Evolutionary conservation across 2,888 invertebrate species (phyloP), one percentile per base, ranked within the genome.

Genomic region (Campoplex nolae): DNA sequence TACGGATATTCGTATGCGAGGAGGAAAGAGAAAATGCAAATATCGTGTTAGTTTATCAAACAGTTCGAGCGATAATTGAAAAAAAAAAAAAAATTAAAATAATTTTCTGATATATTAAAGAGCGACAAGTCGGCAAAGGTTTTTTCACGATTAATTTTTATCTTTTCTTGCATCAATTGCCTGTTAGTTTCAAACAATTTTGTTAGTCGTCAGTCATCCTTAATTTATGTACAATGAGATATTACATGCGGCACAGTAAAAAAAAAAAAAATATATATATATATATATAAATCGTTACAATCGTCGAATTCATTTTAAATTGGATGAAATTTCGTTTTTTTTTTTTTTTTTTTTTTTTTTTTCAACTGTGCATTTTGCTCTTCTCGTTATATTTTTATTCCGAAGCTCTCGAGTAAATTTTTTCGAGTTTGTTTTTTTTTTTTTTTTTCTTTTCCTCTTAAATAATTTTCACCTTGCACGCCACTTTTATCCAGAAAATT

Each of bases 401-500:
- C 11, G 2, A 78, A 78, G 68, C 68, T 73, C 67, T 73, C 38
- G 28, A 35, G 32, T 65, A 51, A 18, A 65, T 9, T 35, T n/a
- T 23, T 18, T 35, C 18, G 9, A 54, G 6, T n/a, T n/a, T 9
- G 3, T 65, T 48, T 32, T 48, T n/a, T 23, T 65, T 48, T 32
- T 48, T n/a, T 23, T 23, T 6, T 38, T 48, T 9, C 35, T 65
- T 45, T 73, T 35, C 45, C 23, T 7, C 2, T 23, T 9, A 42
- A 13, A 28, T 38, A 76, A 70, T 81, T 23, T 23, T 81, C 96
- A 99, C 99, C 99, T 97, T 99, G 99, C 83, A 99, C 98, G 93
- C 98, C 98, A 93, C 98, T 97, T 96, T 99, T 99, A 95, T 99
- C 99, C 95, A 99, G 96, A 95, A 99, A 99, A 96, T 97, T 98